Evolutionary conservation across 2,797 vertebrate species (phyloP).

Genomic region (Rhodeus uyekii): DNA sequence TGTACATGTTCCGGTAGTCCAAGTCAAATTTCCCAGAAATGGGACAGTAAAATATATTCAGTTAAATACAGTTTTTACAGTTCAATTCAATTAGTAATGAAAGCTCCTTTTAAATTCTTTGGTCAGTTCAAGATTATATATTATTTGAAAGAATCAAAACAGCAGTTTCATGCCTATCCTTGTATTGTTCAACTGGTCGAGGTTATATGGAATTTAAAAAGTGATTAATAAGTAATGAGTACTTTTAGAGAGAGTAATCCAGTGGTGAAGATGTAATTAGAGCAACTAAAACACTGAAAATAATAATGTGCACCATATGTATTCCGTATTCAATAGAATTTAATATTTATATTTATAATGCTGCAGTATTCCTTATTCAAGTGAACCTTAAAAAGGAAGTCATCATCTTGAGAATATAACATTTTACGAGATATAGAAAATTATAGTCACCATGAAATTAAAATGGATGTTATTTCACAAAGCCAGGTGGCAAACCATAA

Average conservation of each 20-base stretch:
- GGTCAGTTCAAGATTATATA: background rate
- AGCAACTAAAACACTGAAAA: background rate
- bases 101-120: background rate
- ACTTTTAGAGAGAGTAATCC: background rate
- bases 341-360: too few relatives aligned
- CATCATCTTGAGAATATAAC: background rate
- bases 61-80: background rate
- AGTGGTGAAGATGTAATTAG: background rate
- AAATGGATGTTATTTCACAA: background rate
- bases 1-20: background rate
- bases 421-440: background rate
- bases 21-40: background rate
- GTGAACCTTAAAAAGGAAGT: background rate
- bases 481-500: background rate
- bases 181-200: background rate
- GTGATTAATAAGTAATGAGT: background rate
- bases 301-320: background rate
- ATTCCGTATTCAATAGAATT: too few relatives aligned
- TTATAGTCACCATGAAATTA: background rate
- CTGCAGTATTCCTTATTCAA: background rate
- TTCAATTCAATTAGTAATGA: background rate
- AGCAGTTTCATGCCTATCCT: background rate
- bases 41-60: background rate
- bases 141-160: background rate
- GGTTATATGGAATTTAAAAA: background rate